Evolutionary conservation across 2,888 invertebrate species (phyloP), one percentile per base, ranked within the genome.

Genomic region (Eristalinus aeneus): DNA sequence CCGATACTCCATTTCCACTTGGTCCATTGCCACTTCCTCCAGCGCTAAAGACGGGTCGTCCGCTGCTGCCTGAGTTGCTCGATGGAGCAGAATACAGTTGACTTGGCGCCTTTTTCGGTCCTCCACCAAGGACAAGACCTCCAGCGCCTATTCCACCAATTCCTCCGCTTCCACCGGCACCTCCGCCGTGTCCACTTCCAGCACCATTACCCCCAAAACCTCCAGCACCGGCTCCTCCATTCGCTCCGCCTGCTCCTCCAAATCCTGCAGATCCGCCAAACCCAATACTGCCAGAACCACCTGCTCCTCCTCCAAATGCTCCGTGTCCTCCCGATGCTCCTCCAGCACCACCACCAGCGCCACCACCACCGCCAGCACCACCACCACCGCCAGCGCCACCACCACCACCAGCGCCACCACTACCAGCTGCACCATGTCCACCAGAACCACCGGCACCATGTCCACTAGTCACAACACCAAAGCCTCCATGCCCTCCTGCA

Each of bases 151-250:
- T 22, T 6, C 56, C 68, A 53, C 76, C 76, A n/a, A 22, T 22
- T 0, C 22, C 22, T 4, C 11, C 12, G 4, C 68, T 71, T 27
- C 73, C 82, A 1, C 60, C 71, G 2, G 46, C 58, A 20, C 63
- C 77, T 0, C 64, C 88, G 4, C 56, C 73, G 23, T 46, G 56
- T 27, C 76, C 74, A 10, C 58, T 46, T 10, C 82, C 81, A 8
- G 58, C 93, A 0, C 23, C 91, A 88, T 93, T 93, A 90, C 88
- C 93, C 88, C 88, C 93, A 2, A 90, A 88, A 9, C 92, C 89
- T 10, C 92, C 90, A 82, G 92, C 93, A 86, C 92, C 93, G 83
- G 83, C 68, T 3, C 54, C 79, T 53, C 81, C 88, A 16, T 88
- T 79, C 16, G 39, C 74, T n/a, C 61, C 72, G 0, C 84, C 86